phyloP scores from a whole-genome alignment of 2,888 invertebrate species.

The Pollenia angustigena region DNA sequence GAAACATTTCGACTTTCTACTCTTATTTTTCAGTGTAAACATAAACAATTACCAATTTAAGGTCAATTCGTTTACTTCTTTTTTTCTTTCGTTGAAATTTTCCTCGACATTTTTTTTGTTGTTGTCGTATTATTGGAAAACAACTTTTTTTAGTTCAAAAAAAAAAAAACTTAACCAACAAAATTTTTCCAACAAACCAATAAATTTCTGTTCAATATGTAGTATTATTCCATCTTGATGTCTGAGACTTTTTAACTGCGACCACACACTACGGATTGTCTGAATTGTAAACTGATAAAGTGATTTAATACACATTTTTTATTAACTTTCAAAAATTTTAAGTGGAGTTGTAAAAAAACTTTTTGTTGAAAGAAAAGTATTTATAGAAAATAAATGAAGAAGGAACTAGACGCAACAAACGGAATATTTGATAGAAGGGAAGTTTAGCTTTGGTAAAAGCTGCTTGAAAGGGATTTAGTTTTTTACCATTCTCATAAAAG shows the following conservation, averaged over 20 bases:
- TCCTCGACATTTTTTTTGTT: neutral
- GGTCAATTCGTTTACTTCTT: too few species aligned
- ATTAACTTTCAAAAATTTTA: constrained; percentile 11
- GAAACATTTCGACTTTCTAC: too few species aligned
- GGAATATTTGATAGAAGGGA: neutral
- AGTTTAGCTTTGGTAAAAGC: too few species aligned
- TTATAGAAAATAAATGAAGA: constrained; percentile 2
- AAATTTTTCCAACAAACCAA: constrained; percentile 27
- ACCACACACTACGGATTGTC: constrained; percentile 1
- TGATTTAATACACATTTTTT: constrained; percentile 60
- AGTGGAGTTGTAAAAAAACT: neutral
- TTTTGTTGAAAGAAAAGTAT: neutral
- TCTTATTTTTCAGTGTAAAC: too few species aligned
- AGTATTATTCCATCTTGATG: neutral
- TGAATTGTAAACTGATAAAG: constrained; percentile 53
- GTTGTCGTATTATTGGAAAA: neutral
- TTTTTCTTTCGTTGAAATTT: too few species aligned
- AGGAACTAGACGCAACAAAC: constrained; percentile 14
- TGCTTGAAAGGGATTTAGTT: too few species aligned
- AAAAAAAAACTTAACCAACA: neutral
- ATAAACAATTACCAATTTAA: too few species aligned
- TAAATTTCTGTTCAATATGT: constrained; percentile 30
- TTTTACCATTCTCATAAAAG: too few species aligned
- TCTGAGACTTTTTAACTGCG: neutral
- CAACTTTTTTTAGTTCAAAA: constrained; percentile 17